Base-by-base conservation (phyloP, 2,888 invertebrate species). In the Margaritifera margaritifera region DNA sequence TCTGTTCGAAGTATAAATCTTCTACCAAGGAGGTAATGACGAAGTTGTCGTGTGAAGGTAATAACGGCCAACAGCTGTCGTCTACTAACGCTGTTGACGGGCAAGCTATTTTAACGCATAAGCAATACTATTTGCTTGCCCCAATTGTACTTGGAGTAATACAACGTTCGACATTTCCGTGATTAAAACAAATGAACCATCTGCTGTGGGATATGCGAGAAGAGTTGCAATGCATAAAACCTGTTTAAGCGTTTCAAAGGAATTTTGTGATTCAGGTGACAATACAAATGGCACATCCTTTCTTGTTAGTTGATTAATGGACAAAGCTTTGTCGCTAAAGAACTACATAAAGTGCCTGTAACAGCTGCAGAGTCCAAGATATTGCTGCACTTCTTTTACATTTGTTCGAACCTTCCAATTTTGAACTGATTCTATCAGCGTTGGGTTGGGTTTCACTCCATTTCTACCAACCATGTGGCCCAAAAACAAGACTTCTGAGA, bases 261-360 rank as follows among this genome's bases (percentile, higher is more conserved):
- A 52, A 6, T 6, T 25, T 52, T 80, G 42, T 53, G 64, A 63
- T 6, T 51, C 63, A 18, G 25, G 65, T 27, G 62, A 53, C 76
- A 74, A 79, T 4, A 62, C 18, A 61, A 76, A 79, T n/a, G 42
- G n/a, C 3, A 20, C 42, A n/a, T 67, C 56, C 52, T 72, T 74
- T 56, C 61, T 61, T n/a, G 66, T 71, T 15, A 77, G 70, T n/a
- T 68, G n/a, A 15, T 58, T 57, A 6, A 81, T 56, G 8, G 76
- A 77, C 15, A 50, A 24, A 0, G 78, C 76, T 4, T 69, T 61
- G 15, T 58, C 56, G 5, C 69, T 55, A 61, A 75, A 80, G 15
- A 64, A 31, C 19, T 61, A 22, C 11, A 78, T 62, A 56, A 67
- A 81, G 4, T 58, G 18, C 4, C 70, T 54, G 57, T 71, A 62